Percentiles rank a stretch among this genome's conserved stretches.
phyloP scores from a whole-genome alignment of 2,888 invertebrate genomes.

The Eupithecia tripunctaria region DNA sequence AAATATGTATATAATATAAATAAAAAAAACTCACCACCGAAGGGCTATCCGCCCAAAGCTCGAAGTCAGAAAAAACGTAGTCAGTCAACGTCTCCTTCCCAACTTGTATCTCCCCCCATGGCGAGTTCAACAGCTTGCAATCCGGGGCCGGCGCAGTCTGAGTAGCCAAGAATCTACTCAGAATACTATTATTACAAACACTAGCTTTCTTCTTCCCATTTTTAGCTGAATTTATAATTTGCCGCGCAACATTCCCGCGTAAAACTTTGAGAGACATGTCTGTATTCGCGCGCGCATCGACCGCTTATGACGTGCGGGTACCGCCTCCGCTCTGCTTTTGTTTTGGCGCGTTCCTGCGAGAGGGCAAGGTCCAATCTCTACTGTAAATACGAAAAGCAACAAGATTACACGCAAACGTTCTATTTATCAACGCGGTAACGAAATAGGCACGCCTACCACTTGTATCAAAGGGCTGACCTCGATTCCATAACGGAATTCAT shows the following conservation, averaged over 20 bases:
- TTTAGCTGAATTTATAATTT: slow-evolving; percentile 65
- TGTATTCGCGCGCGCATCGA: slow-evolving; percentile 65
- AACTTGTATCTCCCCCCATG: slow-evolving; percentile 81
- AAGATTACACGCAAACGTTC: slow-evolving; percentile 47
- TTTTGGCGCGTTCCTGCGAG: slow-evolving; percentile 69
- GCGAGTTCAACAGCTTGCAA: slow-evolving; percentile 66
- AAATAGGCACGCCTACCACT: slow-evolving; percentile 45
- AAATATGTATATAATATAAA: neutral
- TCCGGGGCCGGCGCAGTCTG: slow-evolving; percentile 66
- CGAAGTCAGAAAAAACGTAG: slow-evolving; percentile 83
- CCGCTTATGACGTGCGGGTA: slow-evolving; percentile 58
- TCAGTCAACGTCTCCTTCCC: slow-evolving; percentile 85
- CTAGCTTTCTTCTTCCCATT: slow-evolving; percentile 54
- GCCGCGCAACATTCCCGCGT: slow-evolving; percentile 75
- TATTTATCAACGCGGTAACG: slow-evolving; percentile 51
- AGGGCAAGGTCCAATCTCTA: slow-evolving; percentile 75
- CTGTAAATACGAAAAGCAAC: slow-evolving; percentile 56
- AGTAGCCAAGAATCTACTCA: slow-evolving; percentile 64
- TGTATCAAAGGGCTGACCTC: slow-evolving; percentile 25
- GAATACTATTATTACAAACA: slow-evolving; percentile 41
- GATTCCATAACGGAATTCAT: slow-evolving; percentile 26
- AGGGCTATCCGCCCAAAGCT: slow-evolving; percentile 84
- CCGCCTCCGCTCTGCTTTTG: slow-evolving; percentile 46
- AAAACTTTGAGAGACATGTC: slow-evolving; percentile 79
- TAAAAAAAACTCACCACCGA: slow-evolving; percentile 84